phyloP scores from a whole-genome alignment of 2,888 invertebrate species.

The Limenitis camilla region DNA sequence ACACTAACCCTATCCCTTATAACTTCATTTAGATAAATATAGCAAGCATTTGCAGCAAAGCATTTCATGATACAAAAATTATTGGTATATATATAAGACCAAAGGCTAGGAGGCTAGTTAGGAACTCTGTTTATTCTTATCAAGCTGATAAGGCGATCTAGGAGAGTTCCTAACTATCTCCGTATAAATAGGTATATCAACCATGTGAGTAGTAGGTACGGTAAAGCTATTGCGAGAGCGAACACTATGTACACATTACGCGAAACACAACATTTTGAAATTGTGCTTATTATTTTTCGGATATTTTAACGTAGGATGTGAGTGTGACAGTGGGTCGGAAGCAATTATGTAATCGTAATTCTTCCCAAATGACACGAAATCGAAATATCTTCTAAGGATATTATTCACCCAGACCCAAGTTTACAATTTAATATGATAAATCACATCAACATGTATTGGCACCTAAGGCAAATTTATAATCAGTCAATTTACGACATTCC shows the following conservation, averaged over 20 bases:
- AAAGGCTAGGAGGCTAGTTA: constrained; percentile 39
- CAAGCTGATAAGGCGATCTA: constrained; percentile 58
- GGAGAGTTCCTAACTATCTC: constrained; percentile 46
- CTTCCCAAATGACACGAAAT: no score
- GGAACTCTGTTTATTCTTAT: constrained; percentile 58
- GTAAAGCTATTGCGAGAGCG: constrained; percentile 21
- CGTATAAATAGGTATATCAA: constrained; percentile 34
- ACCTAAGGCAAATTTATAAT: constrained; percentile 60
- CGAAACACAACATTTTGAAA: constrained; percentile 18
- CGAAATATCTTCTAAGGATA: no score
- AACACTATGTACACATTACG: constrained; percentile 18
- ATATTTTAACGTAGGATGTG: constrained; percentile 19
- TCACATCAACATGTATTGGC: constrained; percentile 47
- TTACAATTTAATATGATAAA: constrained; percentile 35
- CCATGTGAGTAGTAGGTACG: constrained; percentile 32
- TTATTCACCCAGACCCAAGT: neutral
- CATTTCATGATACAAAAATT: no score
- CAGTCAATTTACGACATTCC: constrained; percentile 61
- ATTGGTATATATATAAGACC: no score
- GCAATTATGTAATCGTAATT: neutral
- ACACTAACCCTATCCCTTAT: no score
- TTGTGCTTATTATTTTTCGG: constrained; percentile 13
- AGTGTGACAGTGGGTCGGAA: constrained; percentile 8
- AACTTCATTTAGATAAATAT: neutral
- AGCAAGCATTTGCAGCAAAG: neutral